Conservation (phyloP, 2,888 invertebrate genomes). For the Oligia strigilis region DNA sequence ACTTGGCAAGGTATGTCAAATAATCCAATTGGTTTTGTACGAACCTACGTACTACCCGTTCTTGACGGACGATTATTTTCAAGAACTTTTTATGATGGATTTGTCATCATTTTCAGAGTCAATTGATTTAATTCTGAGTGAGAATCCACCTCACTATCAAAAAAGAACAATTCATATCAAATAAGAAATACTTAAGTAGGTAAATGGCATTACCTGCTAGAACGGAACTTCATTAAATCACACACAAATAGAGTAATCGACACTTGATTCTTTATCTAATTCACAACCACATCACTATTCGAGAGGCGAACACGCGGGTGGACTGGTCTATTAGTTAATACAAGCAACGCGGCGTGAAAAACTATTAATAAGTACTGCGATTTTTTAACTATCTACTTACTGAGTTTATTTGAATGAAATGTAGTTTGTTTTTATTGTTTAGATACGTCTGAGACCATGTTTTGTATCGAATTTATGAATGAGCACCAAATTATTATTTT, state of each 20-base stretch:
- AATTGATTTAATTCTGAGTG: background rate
- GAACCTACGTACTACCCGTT: background rate
- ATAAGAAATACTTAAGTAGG: background rate
- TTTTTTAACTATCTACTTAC: background rate
- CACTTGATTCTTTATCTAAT: conserved; percentile 13
- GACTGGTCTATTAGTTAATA: background rate
- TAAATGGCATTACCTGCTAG: background rate
- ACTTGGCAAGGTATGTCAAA: conserved; percentile 2
- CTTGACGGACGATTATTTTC: background rate
- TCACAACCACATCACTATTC: conserved; percentile 21
- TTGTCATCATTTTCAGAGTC: background rate
- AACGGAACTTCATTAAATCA: background rate
- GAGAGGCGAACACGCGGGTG: conserved; percentile 19
- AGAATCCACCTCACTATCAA: background rate
- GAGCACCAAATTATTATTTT: background rate
- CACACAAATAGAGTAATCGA: background rate
- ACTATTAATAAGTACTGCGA: conserved; percentile 1
- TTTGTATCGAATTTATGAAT: background rate
- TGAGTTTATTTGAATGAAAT: background rate
- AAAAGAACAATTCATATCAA: background rate
- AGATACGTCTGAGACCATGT: background rate
- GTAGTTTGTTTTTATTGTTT: background rate
- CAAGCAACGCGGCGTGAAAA: background rate
- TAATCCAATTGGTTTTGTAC: background rate
- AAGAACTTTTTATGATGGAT: background rate